Conservation (phyloP, 2,113 vertebrate genomes). For the Brienomyrus longianalis region DNA sequence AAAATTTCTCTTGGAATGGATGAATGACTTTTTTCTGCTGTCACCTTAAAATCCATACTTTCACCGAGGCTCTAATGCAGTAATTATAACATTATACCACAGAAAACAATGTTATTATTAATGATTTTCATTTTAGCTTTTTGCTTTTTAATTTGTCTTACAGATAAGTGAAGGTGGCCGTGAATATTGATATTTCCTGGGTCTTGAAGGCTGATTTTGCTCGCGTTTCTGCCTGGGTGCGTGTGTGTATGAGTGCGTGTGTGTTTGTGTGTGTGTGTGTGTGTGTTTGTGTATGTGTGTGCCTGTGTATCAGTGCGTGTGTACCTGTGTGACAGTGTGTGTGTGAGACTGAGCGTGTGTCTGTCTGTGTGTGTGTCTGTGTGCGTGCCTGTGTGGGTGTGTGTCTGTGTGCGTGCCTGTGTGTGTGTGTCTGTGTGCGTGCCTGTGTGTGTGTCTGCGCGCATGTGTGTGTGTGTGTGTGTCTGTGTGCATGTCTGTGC, state of each 20-base stretch:
- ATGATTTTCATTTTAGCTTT: background rate
- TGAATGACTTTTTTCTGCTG: background rate
- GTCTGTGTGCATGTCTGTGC: background rate
- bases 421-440: too few species aligned
- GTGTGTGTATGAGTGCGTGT: background rate
- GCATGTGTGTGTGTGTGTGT: background rate
- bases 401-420: background rate
- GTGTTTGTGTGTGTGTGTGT: background rate
- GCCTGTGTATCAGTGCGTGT: too few species aligned
- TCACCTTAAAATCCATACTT: background rate
- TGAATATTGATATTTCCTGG: background rate
- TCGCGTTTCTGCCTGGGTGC: too few species aligned
- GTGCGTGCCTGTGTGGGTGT: background rate
- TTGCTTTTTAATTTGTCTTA: background rate
- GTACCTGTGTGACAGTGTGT: too few species aligned
- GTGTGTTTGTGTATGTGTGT: background rate
- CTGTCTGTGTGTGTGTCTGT: background rate
- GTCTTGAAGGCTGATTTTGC: background rate
- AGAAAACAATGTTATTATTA: background rate
- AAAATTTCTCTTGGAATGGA: background rate
- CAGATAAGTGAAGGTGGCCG: background rate
- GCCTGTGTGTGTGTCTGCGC: too few species aligned
- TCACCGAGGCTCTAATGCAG: background rate
- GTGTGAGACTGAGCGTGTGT: too few species aligned
- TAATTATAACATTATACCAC: background rate